Evolutionary conservation across 1,140 invertebrate genomes (phyloP).

Genomic region (Lordiphosa clarofinis): DNA sequence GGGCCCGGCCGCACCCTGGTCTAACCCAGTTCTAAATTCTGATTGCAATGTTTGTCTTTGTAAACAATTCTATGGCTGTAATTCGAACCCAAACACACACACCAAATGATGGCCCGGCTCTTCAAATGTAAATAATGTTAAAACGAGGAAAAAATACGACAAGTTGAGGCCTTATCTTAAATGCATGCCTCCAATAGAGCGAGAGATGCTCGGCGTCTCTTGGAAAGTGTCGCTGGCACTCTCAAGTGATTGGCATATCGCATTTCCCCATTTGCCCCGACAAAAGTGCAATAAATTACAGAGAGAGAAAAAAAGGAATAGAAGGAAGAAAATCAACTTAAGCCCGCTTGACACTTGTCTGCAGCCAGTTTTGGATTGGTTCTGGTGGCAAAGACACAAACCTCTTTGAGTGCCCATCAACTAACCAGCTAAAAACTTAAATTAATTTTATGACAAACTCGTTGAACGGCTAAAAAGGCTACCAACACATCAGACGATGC

Average conservation of each 20-base stretch:
- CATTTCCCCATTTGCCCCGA: slow-evolving; percentile 67
- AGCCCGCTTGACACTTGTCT: background rate
- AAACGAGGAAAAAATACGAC: slow-evolving; percentile 53
- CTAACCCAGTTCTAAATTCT: slow-evolving; percentile 63
- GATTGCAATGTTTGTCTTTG: slow-evolving; percentile 62
- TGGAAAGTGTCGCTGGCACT: slow-evolving; percentile 51
- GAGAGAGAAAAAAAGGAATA: slow-evolving; percentile 14
- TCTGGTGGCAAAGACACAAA: background rate
- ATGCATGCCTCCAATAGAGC: slow-evolving; percentile 47
- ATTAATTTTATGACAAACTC: slow-evolving; percentile 75
- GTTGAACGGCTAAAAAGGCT: slow-evolving; percentile 56
- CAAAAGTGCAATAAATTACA: slow-evolving; percentile 73
- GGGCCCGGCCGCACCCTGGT: slow-evolving; percentile 26
- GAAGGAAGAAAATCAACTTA: slow-evolving; percentile 11
- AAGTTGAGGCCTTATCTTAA: slow-evolving; percentile 74
- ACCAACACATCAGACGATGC: slow-evolving; percentile 26
- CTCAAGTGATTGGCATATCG: slow-evolving; percentile 73
- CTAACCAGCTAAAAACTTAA: slow-evolving; percentile 44
- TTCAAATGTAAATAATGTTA: slow-evolving; percentile 74
- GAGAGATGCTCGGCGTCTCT: background rate
- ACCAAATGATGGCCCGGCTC: slow-evolving; percentile 27
- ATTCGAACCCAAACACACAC: slow-evolving; percentile 25
- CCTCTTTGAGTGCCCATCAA: slow-evolving; percentile 21
- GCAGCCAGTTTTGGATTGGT: slow-evolving; percentile 5
- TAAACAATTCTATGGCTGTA: slow-evolving; percentile 42